Percentiles rank a stretch among this genome's conserved stretches.
Evolutionary conservation across 2,888 invertebrate genomes (phyloP).

Genomic region (Euphydryas editha): DNA sequence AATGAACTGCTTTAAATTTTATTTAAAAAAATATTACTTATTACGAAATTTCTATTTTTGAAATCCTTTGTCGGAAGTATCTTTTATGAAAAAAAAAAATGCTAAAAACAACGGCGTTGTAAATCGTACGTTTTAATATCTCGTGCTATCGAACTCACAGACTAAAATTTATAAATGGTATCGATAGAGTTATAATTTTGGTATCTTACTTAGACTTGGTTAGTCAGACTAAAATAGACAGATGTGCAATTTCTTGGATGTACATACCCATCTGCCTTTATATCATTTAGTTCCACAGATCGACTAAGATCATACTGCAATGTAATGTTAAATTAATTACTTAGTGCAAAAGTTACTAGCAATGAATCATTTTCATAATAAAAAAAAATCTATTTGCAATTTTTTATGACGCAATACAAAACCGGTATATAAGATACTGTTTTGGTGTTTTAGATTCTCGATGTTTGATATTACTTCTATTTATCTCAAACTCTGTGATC

Average conservation of each 20-base stretch:
- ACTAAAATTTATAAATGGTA: not conserved
- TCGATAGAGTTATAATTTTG: slow-evolving; percentile 16
- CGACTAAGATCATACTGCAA: too few relatives aligned
- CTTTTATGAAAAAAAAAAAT: slow-evolving; percentile 16
- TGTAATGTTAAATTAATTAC: too few relatives aligned
- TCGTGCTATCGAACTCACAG: slow-evolving; percentile 6
- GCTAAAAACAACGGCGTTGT: slow-evolving; percentile 32
- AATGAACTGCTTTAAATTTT: too few relatives aligned
- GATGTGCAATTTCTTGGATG: too few relatives aligned
- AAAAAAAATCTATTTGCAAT: too few relatives aligned
- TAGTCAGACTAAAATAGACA: too few relatives aligned
- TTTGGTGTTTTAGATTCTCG: too few relatives aligned
- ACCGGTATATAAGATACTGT: not conserved
- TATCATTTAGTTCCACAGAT: too few relatives aligned
- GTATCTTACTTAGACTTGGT: not conserved
- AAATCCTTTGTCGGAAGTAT: slow-evolving; percentile 1
- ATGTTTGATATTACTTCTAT: not conserved
- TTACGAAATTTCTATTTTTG: not conserved
- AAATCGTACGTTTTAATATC: slow-evolving; percentile 38
- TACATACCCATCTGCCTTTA: not conserved
- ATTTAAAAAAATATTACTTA: not conserved
- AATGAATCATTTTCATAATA: too few relatives aligned
- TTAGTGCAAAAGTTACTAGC: too few relatives aligned
- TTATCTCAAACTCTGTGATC: not conserved
- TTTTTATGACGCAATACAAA: too few relatives aligned